Percentiles rank a stretch among this genome's conserved stretches.
Conservation (phyloP, 2,113 vertebrate species). For the Tragelaphus strepsiceros region DNA sequence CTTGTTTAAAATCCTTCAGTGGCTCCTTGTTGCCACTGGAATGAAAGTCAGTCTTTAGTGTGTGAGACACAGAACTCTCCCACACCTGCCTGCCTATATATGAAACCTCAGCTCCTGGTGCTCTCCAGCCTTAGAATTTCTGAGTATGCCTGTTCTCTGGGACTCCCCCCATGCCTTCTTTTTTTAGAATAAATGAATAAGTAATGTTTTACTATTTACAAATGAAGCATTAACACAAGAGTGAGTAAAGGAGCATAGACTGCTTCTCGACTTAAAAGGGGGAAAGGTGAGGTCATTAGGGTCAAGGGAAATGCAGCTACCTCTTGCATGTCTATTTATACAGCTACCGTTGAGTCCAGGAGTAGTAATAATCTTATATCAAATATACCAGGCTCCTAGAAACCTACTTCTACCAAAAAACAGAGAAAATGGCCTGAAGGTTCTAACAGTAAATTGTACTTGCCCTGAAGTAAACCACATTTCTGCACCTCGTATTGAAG, state of each 20-base stretch:
- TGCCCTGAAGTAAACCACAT: not conserved
- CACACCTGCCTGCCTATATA: not conserved
- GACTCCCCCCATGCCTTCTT: not conserved
- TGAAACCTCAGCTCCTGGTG: not conserved
- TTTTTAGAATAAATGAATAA: not conserved
- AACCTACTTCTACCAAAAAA: not conserved
- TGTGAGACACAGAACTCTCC: not conserved
- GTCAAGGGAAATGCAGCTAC: not conserved
- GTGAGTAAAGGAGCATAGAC: not conserved
- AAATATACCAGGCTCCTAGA: not conserved
- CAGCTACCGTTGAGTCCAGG: not conserved
- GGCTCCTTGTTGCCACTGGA: not conserved
- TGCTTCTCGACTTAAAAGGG: not conserved
- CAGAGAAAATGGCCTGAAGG: not conserved
- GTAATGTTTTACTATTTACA: not conserved
- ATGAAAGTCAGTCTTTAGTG: not conserved
- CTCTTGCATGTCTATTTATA: not conserved
- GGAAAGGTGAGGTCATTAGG: not conserved
- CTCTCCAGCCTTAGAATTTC: not conserved
- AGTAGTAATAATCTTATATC: not conserved
- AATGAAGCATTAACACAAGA: not conserved
- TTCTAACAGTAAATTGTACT: not conserved
- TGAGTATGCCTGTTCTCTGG: not conserved
- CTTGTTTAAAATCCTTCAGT: not conserved
- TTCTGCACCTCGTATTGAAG: not conserved